These are phyloP conservation scores for Eufriesea mexicana DNA, from an alignment of 1,140 invertebrate genomes.

Conservation along the genomic window DNA sequence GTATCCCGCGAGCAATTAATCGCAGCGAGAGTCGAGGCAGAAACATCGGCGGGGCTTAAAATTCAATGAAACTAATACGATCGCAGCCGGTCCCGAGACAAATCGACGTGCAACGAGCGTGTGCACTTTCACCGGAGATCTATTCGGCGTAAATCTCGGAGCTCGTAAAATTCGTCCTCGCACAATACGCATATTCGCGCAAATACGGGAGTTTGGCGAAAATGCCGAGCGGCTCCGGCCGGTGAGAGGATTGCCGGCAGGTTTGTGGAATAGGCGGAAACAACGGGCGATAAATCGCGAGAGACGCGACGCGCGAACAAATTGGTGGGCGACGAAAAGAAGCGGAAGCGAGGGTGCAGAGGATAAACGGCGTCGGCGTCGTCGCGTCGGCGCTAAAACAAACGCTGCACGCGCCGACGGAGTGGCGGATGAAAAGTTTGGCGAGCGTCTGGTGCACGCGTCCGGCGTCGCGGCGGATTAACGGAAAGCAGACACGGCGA, in stretches of 20 bases:
- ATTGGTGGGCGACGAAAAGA: constrained; percentile 1
- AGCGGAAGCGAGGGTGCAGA: background rate
- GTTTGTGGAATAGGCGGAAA: background rate
- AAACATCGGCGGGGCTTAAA: too few species aligned
- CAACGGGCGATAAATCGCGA: background rate
- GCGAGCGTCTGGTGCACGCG: background rate
- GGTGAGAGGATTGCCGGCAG: too few species aligned
- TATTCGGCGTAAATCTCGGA: background rate
- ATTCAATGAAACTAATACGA: background rate
- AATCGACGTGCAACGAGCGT: background rate
- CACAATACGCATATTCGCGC: background rate
- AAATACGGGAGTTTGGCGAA: constrained; percentile 4
- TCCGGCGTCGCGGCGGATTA: constrained; percentile 22
- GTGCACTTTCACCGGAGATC: background rate
- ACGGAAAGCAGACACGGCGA: constrained; percentile 39
- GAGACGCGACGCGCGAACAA: background rate
- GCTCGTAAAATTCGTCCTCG: constrained; percentile 6
- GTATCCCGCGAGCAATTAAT: background rate
- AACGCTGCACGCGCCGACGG: background rate
- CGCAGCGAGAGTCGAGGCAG: too few species aligned
- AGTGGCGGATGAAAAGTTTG: constrained; percentile 27
- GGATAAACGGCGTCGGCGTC: background rate
- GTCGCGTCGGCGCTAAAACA: background rate
- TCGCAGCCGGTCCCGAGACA: too few species aligned
- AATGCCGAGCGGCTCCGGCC: too few species aligned